Evolutionary conservation across 2,113 vertebrate species (phyloP).

Genomic region (Entosphenus tridentatus): DNA sequence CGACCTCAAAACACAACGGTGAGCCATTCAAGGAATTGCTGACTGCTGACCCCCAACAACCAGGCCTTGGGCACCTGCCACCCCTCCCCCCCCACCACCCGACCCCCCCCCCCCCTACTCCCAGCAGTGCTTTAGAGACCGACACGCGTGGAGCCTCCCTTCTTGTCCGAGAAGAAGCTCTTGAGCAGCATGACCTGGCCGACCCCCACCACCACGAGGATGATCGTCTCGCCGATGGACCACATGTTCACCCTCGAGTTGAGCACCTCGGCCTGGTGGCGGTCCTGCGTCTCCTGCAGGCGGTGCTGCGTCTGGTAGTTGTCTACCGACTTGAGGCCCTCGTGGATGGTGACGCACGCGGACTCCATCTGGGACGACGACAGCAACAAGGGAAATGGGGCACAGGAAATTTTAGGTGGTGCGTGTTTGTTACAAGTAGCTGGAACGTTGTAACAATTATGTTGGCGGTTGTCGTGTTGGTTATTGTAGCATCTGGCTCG

Average conservation of each 20-base stretch:
- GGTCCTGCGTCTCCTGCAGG: constrained; percentile 71
- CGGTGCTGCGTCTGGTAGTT: constrained; percentile 97
- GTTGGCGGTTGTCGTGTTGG: too few relatives aligned
- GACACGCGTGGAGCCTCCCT: constrained; percentile 77
- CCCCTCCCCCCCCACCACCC: too few relatives aligned
- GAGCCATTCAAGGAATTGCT: too few relatives aligned
- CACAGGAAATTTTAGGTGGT: too few relatives aligned
- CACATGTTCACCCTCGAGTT: constrained; percentile 90
- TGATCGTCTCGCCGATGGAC: constrained; percentile 85
- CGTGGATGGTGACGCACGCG: constrained; percentile 86
- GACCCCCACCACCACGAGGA: constrained; percentile 84
- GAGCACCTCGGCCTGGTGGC: constrained; percentile 82
- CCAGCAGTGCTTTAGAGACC: constrained; percentile 16
- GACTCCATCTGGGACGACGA: constrained; percentile 66
- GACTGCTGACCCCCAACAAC: too few relatives aligned
- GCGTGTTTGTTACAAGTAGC: too few relatives aligned
- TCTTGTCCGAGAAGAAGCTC: constrained; percentile 95
- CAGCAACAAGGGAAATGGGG: too few relatives aligned
- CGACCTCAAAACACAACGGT: too few relatives aligned
- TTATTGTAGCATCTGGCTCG: too few relatives aligned
- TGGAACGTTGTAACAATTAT: too few relatives aligned
- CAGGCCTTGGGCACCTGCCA: too few relatives aligned
- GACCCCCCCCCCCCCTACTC: too few relatives aligned
- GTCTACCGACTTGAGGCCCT: constrained; percentile 82
- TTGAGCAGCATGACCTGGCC: constrained; percentile 88